Evolutionary conservation across 2,888 invertebrate species (phyloP).

Genomic region (Lepetodrilus schrolli): DNA sequence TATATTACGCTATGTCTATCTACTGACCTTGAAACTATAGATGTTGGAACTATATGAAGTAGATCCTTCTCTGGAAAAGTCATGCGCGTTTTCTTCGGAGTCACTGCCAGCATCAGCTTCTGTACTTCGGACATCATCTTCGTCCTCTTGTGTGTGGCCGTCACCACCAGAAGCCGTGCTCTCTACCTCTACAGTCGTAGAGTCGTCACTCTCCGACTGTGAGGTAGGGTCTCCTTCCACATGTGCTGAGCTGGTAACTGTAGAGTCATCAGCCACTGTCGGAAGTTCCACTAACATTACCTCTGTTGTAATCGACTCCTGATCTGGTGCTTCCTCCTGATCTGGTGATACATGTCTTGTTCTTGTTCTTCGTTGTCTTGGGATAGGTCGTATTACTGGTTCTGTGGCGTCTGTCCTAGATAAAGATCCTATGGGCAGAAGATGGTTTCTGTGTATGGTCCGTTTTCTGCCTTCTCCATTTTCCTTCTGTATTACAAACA

Average conservation of each 20-base stretch:
- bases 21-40: too few species aligned
- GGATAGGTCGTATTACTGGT: too few species aligned
- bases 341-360: neutral
- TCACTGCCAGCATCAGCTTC: neutral
- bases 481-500: neutral
- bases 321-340: neutral
- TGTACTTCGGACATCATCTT: neutral
- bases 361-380: neutral
- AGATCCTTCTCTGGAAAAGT: too few species aligned
- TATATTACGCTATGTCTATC: too few species aligned
- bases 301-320: neutral
- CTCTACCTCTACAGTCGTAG: neutral
- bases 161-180: neutral
- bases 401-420: too few species aligned
- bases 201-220: neutral
- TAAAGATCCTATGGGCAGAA: neutral
- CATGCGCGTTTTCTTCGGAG: too few species aligned
- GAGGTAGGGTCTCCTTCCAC: neutral
- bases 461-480: neutral
- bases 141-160: neutral
- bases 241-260: neutral
- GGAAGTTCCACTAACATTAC: neutral
- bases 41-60: too few species aligned
- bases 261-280: neutral
- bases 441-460: constrained; percentile 1